These are phyloP conservation scores for Solenopsis fugax DNA, from an alignment of 1,140 invertebrate species.

Conservation along the genomic window DNA sequence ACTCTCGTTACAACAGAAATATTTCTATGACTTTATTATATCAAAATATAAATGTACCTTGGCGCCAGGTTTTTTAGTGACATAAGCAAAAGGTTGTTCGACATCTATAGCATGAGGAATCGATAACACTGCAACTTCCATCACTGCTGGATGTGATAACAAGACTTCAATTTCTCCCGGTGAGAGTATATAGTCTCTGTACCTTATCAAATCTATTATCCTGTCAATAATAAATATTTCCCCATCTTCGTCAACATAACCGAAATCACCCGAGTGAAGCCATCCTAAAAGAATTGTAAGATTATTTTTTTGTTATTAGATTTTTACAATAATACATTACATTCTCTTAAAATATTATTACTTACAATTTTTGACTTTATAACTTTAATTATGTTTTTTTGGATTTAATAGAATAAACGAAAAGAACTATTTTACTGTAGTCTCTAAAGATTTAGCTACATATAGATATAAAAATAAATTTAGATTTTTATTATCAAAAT, in stretches of 20 bases:
- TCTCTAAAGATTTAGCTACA: too few species aligned
- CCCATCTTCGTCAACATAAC: conserved; percentile 85
- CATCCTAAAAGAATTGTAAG: conserved; percentile 84
- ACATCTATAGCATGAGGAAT: conserved; percentile 86
- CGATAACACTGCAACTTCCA: conserved; percentile 88
- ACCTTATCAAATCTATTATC: conserved; percentile 89
- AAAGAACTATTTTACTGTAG: too few species aligned
- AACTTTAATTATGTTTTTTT: neutral
- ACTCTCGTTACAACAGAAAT: neutral
- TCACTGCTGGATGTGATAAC: conserved; percentile 86
- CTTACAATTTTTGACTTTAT: too few species aligned
- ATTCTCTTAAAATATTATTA: too few species aligned
- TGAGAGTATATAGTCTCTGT: conserved; percentile 87
- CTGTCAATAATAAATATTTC: conserved; percentile 87
- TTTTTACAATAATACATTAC: neutral
- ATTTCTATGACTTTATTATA: neutral
- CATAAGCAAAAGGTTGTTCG: conserved; percentile 88
- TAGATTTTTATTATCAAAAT: too few species aligned
- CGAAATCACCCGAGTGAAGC: conserved; percentile 88
- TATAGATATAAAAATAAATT: neutral
- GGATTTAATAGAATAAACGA: neutral
- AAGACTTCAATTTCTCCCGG: conserved; percentile 89
- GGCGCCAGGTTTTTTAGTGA: conserved; percentile 74
- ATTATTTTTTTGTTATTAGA: conserved; percentile 79
- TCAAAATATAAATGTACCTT: conserved; percentile 55